These are phyloP conservation scores for Stomatorhinus walkeri DNA, from an alignment of 2,797 vertebrate genomes.

Conservation along the genomic window DNA sequence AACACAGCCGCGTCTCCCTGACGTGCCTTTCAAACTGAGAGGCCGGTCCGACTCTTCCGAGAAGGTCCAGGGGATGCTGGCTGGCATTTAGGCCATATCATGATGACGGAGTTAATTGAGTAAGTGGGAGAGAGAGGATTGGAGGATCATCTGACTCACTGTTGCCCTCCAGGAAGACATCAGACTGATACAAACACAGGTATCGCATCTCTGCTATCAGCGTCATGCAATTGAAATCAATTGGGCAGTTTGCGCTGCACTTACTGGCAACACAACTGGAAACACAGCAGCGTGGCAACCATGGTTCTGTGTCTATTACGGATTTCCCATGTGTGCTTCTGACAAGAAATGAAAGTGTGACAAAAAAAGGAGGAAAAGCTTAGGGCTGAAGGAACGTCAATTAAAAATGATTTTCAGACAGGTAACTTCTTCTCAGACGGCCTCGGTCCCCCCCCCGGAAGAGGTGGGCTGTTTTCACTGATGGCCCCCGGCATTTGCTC, in stretches of 20 bases:
- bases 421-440: neutral
- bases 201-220: neutral
- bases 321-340: neutral
- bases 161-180: neutral
- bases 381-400: neutral
- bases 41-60: neutral
- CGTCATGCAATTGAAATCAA: neutral
- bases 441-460: neutral
- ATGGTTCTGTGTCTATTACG: neutral
- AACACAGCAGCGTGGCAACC: neutral
- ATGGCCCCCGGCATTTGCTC: neutral
- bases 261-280: neutral
- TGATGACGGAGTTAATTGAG: neutral
- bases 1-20: neutral
- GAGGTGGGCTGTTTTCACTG: neutral
- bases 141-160: neutral
- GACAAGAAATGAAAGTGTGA: neutral
- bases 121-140: neutral
- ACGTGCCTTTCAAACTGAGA: neutral
- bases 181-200: neutral
- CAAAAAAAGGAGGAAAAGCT: neutral
- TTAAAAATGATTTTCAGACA: slow-evolving; percentile 1
- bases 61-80: neutral
- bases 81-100: neutral
- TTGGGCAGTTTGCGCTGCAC: neutral